Conservation (phyloP, 2,797 vertebrate species). For the Vipera latastei region DNA sequence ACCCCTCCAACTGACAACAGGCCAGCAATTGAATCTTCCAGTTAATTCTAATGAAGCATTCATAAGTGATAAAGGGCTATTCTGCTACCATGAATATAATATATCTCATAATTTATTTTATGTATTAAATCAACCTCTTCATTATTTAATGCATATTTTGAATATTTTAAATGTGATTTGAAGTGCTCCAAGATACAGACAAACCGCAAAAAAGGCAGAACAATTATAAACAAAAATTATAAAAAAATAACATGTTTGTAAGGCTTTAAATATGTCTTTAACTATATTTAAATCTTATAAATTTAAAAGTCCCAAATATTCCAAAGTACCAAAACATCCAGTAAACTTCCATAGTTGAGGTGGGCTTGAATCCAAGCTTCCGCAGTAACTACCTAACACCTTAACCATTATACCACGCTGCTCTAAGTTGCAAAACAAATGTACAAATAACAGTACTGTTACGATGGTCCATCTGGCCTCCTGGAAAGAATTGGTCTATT, state of each 20-base stretch:
- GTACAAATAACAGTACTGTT: background rate
- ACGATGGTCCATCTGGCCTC: background rate
- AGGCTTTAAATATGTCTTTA: background rate
- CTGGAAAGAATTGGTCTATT: background rate
- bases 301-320: background rate
- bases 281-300: background rate
- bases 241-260: background rate
- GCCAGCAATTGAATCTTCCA: too few relatives aligned
- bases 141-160: background rate
- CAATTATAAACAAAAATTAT: background rate
- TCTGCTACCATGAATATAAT: background rate
- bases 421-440: background rate
- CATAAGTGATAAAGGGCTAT: background rate
- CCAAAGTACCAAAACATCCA: background rate
- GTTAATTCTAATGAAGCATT: background rate
- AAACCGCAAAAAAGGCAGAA: background rate
- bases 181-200: background rate
- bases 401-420: background rate
- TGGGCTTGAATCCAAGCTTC: background rate
- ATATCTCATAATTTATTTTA: background rate
- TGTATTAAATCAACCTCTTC: background rate
- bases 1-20: too few relatives aligned
- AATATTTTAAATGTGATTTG: background rate
- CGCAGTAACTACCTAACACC: background rate
- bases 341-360: background rate